Conservation (phyloP, 2,888 invertebrate genomes). For the Caenorhabditis angaria region DNA sequence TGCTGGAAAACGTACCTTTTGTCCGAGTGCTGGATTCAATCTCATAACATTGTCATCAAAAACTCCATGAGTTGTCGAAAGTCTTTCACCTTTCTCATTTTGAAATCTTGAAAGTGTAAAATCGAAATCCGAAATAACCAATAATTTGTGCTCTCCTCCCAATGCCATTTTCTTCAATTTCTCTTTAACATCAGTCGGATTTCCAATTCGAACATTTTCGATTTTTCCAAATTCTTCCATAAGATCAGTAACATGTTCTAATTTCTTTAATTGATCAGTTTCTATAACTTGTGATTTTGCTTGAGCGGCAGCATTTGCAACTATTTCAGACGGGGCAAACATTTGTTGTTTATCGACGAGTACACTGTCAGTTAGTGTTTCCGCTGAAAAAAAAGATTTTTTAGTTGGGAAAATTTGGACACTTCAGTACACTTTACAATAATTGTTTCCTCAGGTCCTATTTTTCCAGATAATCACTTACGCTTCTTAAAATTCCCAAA, state of each 20-base stretch:
- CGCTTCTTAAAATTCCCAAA: not conserved
- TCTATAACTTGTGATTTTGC: slow-evolving; percentile 21
- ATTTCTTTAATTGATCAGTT: slow-evolving; percentile 16
- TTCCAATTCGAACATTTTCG: slow-evolving; percentile 43
- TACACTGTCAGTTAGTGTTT: slow-evolving; percentile 37
- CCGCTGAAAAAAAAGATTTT: slow-evolving; percentile 33
- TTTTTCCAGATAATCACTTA: not conserved
- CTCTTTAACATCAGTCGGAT: slow-evolving; percentile 44
- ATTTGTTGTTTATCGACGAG: slow-evolving; percentile 26
- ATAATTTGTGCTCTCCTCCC: slow-evolving; percentile 52
- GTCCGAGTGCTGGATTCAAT: slow-evolving; percentile 55
- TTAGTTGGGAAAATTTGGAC: no score
- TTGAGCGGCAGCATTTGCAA: slow-evolving; percentile 27
- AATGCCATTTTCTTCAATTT: slow-evolving; percentile 55
- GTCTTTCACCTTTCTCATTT: slow-evolving; percentile 60
- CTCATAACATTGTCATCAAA: slow-evolving; percentile 63
- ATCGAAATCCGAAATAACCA: slow-evolving; percentile 69
- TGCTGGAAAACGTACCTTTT: slow-evolving; percentile 28
- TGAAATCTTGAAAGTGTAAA: slow-evolving; percentile 65
- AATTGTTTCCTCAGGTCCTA: not conserved
- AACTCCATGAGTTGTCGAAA: slow-evolving; percentile 70
- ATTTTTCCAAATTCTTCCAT: slow-evolving; percentile 25
- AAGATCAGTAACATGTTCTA: slow-evolving; percentile 39
- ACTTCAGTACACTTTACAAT: not conserved
- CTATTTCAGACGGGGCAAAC: slow-evolving; percentile 38